These are phyloP conservation scores for Cololabis saira DNA, from an alignment of 2,113 vertebrate genomes.

Conservation along the genomic window DNA sequence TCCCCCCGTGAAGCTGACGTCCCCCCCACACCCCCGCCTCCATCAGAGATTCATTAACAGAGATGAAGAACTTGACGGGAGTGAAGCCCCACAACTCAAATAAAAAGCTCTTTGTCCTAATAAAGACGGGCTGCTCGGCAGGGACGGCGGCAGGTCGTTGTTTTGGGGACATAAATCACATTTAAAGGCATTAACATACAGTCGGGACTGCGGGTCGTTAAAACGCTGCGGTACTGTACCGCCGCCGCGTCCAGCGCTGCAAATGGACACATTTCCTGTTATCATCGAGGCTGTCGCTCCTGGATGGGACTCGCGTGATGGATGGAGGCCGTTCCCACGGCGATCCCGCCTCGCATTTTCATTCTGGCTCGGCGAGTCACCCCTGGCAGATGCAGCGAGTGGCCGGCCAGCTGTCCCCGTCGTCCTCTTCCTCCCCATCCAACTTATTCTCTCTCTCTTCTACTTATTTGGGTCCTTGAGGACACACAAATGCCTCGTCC, in stretches of 20 bases:
- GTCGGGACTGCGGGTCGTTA: neutral
- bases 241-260: constrained; percentile 35
- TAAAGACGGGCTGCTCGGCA: neutral
- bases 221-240: constrained; percentile 24
- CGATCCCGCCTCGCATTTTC: constrained; percentile 77
- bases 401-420: constrained; percentile 70
- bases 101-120: constrained; percentile 19
- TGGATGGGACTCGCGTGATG: constrained; percentile 69
- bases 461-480: constrained; percentile 47
- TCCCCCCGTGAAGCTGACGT: constrained; percentile 9
- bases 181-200: constrained; percentile 8
- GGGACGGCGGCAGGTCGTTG: neutral
- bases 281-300: constrained; percentile 49
- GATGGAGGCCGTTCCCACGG: constrained; percentile 68
- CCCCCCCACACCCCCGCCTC: too few species aligned
- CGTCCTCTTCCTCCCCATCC: constrained; percentile 54
- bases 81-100: neutral
- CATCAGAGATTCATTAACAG: constrained; percentile 5
- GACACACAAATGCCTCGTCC: constrained; percentile 56
- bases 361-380: constrained; percentile 64
- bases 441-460: constrained; percentile 44
- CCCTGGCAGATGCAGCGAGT: constrained; percentile 71
- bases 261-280: constrained; percentile 53
- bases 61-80: constrained; percentile 6
- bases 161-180: neutral